Conservation (phyloP, 2,888 invertebrate genomes). For the Drosophila paucipuncta region DNA sequence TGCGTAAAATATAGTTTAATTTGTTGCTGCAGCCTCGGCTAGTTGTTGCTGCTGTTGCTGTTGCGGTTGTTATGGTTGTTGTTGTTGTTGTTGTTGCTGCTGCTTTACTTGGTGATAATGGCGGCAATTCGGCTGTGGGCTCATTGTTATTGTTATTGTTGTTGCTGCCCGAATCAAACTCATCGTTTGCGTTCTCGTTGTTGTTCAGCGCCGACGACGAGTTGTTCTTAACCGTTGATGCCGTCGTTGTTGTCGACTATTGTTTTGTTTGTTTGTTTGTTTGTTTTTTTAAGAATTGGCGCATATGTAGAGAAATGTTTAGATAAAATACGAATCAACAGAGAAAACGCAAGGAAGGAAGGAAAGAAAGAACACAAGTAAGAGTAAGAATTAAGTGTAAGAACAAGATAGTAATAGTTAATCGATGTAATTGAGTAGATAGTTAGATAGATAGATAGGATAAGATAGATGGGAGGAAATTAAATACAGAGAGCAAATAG, state of each 20-base stretch:
- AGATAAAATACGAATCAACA: slow-evolving; percentile 64
- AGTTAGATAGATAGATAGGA: slow-evolving; percentile 2
- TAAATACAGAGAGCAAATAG: slow-evolving; percentile 46
- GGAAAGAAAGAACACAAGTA: slow-evolving; percentile 70
- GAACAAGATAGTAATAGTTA: slow-evolving; percentile 49
- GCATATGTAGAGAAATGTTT: slow-evolving; percentile 57
- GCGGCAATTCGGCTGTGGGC: slow-evolving; percentile 24
- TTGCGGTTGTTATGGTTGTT: slow-evolving; percentile 31
- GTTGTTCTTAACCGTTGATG: slow-evolving; percentile 55
- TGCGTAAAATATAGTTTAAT: slow-evolving; percentile 76
- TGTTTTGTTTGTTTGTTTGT: slow-evolving; percentile 1
- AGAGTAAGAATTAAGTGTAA: slow-evolving; percentile 65
- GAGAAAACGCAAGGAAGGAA: slow-evolving; percentile 63
- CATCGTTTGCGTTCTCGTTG: slow-evolving; percentile 58
- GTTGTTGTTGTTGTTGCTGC: slow-evolving; percentile 34
- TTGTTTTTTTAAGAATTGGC: slow-evolving; percentile 27
- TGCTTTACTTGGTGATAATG: slow-evolving; percentile 24
- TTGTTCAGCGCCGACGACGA: slow-evolving; percentile 65
- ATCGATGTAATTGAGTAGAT: slow-evolving; percentile 21
- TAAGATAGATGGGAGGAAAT: slow-evolving; percentile 12
- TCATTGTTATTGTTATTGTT: slow-evolving; percentile 48
- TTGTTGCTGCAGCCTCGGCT: slow-evolving; percentile 64
- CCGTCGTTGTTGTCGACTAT: slow-evolving; percentile 61
- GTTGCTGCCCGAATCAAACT: slow-evolving; percentile 44
- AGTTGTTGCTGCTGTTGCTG: slow-evolving; percentile 38